These are phyloP conservation scores for Holothuria glaberrima DNA, from an alignment of 35 echinoderm and acorn worm genomes.

Conservation along the genomic window DNA sequence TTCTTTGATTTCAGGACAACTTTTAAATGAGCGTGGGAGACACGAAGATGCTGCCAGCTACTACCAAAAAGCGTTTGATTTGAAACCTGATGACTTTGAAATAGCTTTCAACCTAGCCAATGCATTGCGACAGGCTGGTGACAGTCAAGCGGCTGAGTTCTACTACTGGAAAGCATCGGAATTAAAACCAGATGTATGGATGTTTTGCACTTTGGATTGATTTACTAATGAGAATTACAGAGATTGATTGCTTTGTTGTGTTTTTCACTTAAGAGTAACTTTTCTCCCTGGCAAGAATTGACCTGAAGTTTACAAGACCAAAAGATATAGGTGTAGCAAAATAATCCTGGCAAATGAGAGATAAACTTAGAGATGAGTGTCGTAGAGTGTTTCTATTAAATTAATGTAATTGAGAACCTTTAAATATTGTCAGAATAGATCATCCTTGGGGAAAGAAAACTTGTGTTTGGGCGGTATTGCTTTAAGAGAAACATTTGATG, in stretches of 20 bases:
- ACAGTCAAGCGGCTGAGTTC: slow-evolving; percentile 75
- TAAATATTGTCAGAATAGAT: no score
- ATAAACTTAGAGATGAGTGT: no score
- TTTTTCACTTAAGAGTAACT: neutral
- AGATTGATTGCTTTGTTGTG: neutral
- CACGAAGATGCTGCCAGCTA: slow-evolving; percentile 63
- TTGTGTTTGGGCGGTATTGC: no score
- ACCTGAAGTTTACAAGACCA: no score
- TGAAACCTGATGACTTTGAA: slow-evolving; percentile 88
- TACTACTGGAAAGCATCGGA: slow-evolving; percentile 86
- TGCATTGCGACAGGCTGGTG: slow-evolving; percentile 78
- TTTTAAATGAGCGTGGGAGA: slow-evolving; percentile 69
- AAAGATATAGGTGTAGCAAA: no score
- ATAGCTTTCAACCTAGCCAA: slow-evolving; percentile 96
- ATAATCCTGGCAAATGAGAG: no score
- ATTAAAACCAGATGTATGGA: slow-evolving; percentile 86
- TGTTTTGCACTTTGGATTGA: neutral
- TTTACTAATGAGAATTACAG: neutral
- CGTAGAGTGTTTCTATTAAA: no score
- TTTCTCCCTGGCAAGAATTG: no score
- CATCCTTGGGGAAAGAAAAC: no score
- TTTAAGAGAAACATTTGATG: no score
- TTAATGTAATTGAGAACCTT: no score
- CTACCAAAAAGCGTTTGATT: slow-evolving; percentile 68
- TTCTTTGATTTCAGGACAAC: slow-evolving; percentile 77